A percentile compares a stretch with the other conserved stretches of the same genome.
phyloP scores from a whole-genome alignment of 2,888 invertebrate genomes.

The Troides helena region DNA sequence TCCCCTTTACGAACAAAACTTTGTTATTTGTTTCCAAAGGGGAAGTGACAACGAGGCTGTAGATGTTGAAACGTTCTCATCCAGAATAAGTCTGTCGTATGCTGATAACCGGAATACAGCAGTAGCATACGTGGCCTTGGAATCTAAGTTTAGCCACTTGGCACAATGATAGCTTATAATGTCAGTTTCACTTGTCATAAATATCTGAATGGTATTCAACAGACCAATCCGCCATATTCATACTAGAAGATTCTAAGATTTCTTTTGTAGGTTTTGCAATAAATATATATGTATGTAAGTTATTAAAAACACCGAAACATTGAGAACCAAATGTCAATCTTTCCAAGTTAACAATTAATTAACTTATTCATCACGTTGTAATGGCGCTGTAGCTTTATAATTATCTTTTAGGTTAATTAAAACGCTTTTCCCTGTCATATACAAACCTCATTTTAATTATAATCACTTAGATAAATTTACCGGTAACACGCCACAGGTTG shows the following conservation, averaged over 20 bases:
- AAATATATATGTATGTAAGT: background rate
- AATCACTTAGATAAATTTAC: background rate
- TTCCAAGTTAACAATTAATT: constrained; percentile 9
- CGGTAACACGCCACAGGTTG: background rate
- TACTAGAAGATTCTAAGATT: background rate
- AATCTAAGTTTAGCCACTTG: too few species aligned
- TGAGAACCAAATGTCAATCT: background rate
- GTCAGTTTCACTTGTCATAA: too few species aligned
- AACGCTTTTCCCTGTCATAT: background rate
- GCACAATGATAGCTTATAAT: too few species aligned
- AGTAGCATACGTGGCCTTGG: too few species aligned
- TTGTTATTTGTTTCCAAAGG: too few species aligned
- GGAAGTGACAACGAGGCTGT: too few species aligned
- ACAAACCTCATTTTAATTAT: constrained; percentile 8
- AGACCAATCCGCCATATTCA: too few species aligned
- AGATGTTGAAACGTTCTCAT: too few species aligned
- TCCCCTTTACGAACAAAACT: too few species aligned
- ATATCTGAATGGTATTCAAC: too few species aligned
- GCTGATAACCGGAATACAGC: too few species aligned
- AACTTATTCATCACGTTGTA: background rate
- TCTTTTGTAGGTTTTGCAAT: background rate
- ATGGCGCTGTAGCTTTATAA: background rate
- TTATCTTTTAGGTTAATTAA: constrained; percentile 13
- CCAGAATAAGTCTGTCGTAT: too few species aligned
- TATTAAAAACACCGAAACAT: background rate